Base-by-base conservation (phyloP, 2,797 vertebrate genomes). In the Odontamblyopus lacepedii region DNA sequence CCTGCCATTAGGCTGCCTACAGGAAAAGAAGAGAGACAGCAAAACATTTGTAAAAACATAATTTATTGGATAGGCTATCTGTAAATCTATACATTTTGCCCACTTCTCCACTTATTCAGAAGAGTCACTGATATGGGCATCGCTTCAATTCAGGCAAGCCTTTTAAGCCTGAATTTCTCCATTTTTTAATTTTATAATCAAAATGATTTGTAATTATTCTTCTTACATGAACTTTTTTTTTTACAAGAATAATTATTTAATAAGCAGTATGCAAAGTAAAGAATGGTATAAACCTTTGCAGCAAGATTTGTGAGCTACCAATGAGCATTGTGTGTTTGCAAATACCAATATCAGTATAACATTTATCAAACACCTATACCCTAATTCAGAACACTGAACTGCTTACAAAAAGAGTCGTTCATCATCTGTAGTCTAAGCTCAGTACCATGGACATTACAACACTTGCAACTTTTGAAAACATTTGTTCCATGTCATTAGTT, bases 51-150 rank as follows among this genome's bases (percentile, higher is more conserved):
- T 86, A 86, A 79, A 90, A 87, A 90, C 63, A 79, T 78, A 55
- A 79, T 88, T 88, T 85, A 88, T 88, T 90, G 81, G 67, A 85
- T 86, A 60, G 27, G 57, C 27, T 16, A 87, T 86, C 84, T 85
- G 78, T 70, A 80, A 76, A 63, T 79, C 27, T 82, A 74, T 82
- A 79, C 78, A 78, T 82, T 83, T 75, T 35, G 63, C 80, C 85
- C 84, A 85, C 74, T 74, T 85, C 78, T 85, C 84, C 73, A 74
- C 83, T 84, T 88, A 81, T 63, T 79, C 32, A 78, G 85, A 88
- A 85, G 85, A 87, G 76, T 85, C 84, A 87, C 80, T 1, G 84
- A 87, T 62, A 76, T 81, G 81, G 82, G 86, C 78, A 81, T 80
- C 62, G 65, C 79, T 80, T 76, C 76, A 85, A 69, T 70, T 62